Evolutionary conservation across 2,113 vertebrate genomes (phyloP).

Genomic region (Chinchilla lanigera): DNA sequence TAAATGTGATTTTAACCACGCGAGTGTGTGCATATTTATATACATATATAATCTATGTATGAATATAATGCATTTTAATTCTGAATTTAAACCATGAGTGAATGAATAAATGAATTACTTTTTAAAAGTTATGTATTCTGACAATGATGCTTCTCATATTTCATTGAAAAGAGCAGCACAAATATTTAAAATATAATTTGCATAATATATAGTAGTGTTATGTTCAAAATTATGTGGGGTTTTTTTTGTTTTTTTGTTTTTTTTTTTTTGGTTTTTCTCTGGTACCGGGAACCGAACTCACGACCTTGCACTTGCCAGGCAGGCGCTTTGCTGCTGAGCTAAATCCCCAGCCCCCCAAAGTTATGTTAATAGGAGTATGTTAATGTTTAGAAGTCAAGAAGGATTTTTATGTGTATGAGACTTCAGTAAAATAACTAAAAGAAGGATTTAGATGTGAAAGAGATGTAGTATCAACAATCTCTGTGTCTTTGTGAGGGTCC

Average conservation of each 20-base stretch:
- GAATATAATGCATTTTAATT: neutral
- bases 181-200: neutral
- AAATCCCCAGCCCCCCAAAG: too few species aligned
- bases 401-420: neutral
- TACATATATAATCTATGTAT: neutral
- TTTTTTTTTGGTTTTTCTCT: too few species aligned
- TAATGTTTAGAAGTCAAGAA: neutral
- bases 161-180: neutral
- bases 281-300: too few species aligned
- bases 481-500: neutral
- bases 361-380: neutral
- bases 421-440: neutral
- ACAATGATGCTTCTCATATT: neutral
- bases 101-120: neutral
- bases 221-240: neutral
- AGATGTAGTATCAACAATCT: neutral
- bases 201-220: neutral
- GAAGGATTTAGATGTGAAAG: neutral
- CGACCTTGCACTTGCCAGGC: too few species aligned
- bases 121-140: neutral
- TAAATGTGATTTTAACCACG: slow-evolving; percentile 38
- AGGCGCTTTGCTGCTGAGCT: too few species aligned
- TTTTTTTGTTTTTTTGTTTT: too few species aligned
- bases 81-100: neutral
- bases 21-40: neutral